Base-by-base conservation (phyloP, 2,797 vertebrate genomes). In the Gephyroberyx darwinii region DNA sequence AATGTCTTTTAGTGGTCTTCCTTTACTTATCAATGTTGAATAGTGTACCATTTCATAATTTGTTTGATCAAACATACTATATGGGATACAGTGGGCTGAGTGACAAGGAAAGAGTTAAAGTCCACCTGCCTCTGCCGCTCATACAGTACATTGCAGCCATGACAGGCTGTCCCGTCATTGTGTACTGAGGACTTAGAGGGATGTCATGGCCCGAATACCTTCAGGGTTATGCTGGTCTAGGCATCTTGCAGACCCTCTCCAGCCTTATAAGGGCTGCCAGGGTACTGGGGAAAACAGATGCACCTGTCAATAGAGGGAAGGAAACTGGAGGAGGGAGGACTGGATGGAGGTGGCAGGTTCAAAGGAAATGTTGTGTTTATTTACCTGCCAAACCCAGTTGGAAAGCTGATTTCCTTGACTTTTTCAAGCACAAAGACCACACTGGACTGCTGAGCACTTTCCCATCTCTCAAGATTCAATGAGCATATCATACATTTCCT, bases 251-350 rank as follows among this genome's bases (percentile, higher is more conserved):
- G 78, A 88, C 83, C 85, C 80, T 87, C 84, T 75, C 61, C 63
- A 67, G 84, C 91, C 92, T 85, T 94, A 93, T 89, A 94, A 90
- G 84, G 93, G 78, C 90, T 81, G 79, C 26, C 57, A 16, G 81
- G 70, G 85, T 75, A 78, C 84, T 17, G 50, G 84, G 77, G 83
- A 51, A 76, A 84, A 90, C 91, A 95, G 90, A 91, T 93, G 94
- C 93, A 95, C 92, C 90, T 94, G 93, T 92, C 92, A 93, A 88
- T 90, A 88, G 83, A 74, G 78, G 75, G 82, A 90, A 89, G 85
- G 89, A 92, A 91, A 91, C 85, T 76, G 80, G 75, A 83, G 77
- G 78, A 70, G 86, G 74, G 71, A 50, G 59, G 73, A 71, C 71
- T 66, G 26, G 31, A 59, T 8, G 12, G 76, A 81, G 75, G 75